A percentile compares a stretch with the other conserved stretches of the same genome.
phyloP scores from a whole-genome alignment of 2,113 vertebrate genomes.

The Varanus komodoensis region DNA sequence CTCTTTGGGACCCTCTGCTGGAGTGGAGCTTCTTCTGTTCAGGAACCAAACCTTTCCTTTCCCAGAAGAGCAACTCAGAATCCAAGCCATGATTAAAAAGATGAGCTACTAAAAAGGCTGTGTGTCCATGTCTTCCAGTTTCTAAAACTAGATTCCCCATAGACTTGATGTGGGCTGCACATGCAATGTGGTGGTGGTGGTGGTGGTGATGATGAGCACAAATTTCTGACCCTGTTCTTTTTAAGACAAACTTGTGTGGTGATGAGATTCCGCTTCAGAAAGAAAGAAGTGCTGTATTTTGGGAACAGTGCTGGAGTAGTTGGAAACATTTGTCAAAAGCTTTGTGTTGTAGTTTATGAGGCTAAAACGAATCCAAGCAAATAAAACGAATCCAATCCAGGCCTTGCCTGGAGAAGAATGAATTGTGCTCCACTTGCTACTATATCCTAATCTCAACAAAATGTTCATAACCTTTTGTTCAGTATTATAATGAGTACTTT shows the following conservation, averaged over 20 bases:
- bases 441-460: not conserved
- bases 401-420: constrained; percentile 7
- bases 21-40: too few relatives aligned
- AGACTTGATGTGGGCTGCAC: not conserved
- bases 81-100: not conserved
- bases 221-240: not conserved
- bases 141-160: not conserved
- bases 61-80: not conserved
- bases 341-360: constrained; percentile 1
- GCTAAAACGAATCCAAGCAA: constrained; percentile 11
- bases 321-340: constrained; percentile 14
- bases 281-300: not conserved
- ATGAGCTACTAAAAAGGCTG: not conserved
- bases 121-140: not conserved
- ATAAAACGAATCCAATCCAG: too few relatives aligned
- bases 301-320: not conserved
- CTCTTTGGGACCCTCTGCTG: not conserved
- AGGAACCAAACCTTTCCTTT: not conserved
- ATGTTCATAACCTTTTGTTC: not conserved
- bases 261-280: not conserved
- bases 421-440: not conserved
- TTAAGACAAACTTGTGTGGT: not conserved
- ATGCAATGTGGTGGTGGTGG: too few relatives aligned
- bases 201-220: not conserved
- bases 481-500: not conserved